phyloP scores from a whole-genome alignment of 2,113 vertebrate genomes.

The Elachura formosa region DNA sequence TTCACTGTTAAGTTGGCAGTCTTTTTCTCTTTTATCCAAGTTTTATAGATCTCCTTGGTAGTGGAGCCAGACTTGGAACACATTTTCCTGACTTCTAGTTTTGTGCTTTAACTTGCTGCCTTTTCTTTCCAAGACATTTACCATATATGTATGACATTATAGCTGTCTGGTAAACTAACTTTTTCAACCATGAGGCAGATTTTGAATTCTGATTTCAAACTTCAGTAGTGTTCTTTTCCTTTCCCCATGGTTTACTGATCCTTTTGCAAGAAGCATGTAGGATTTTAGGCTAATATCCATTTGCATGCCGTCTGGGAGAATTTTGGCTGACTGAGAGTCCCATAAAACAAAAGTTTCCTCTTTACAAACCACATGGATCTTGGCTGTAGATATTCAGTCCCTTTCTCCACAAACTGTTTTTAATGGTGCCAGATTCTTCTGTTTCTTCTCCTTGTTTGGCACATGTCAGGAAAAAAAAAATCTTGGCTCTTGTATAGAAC shows the following conservation, averaged over 20 bases:
- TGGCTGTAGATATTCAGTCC: conserved; percentile 62
- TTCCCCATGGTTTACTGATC: neutral
- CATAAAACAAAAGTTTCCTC: conserved; percentile 63
- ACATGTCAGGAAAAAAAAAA: conserved; percentile 60
- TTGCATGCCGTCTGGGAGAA: conserved; percentile 58
- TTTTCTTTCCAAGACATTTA: conserved; percentile 48
- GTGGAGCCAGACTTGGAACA: conserved; percentile 47
- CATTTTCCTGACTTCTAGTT: conserved; percentile 41
- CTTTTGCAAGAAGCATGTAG: conserved; percentile 39
- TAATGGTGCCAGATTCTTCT: conserved; percentile 67
- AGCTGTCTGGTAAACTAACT: conserved; percentile 53
- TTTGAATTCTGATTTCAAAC: conserved; percentile 52
- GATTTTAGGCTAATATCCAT: conserved; percentile 63
- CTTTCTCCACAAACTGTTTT: conserved; percentile 65
- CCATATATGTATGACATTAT: conserved; percentile 43
- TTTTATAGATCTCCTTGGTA: conserved; percentile 40
- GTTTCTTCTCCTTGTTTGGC: conserved; percentile 66
- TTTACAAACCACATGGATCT: conserved; percentile 65
- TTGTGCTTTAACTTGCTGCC: conserved; percentile 32
- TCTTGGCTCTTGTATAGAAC: conserved; percentile 58
- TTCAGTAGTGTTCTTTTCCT: conserved; percentile 37
- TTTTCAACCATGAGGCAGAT: conserved; percentile 48
- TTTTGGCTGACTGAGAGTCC: conserved; percentile 57
- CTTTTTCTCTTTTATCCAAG: conserved; percentile 12
- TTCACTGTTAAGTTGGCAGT: conserved; percentile 26